phyloP scores from a whole-genome alignment of 2,113 vertebrate genomes.

The Columbina picui region DNA sequence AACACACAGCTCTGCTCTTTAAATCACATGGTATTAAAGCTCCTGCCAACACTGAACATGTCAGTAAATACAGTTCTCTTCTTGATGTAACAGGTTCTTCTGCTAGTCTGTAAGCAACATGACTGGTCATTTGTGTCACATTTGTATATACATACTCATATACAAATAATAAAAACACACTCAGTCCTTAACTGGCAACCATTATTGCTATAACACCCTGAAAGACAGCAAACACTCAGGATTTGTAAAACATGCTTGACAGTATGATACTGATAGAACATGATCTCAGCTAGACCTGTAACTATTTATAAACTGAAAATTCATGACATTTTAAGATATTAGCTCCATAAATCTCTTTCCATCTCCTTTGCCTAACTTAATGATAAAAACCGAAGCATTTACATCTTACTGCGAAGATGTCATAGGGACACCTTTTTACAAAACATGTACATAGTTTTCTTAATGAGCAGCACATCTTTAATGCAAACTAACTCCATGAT shows the following conservation, averaged over 20 bases:
- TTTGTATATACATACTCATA: neutral
- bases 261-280: neutral
- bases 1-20: neutral
- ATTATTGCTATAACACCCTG: neutral
- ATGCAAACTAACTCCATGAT: neutral
- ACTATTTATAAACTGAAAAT: neutral
- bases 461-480: neutral
- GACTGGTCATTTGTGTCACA: neutral
- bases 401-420: neutral
- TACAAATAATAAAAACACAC: neutral
- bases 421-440: neutral
- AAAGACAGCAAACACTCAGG: neutral
- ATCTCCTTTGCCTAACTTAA: neutral
- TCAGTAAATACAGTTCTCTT: neutral
- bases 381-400: neutral
- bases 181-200: neutral
- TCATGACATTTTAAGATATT: neutral
- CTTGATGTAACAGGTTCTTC: neutral
- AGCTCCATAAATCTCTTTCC: neutral
- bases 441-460: neutral
- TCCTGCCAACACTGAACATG: neutral
- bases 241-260: neutral
- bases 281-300: neutral
- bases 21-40: neutral
- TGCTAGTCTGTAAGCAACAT: neutral